Evolutionary conservation across 37 sponge, comb jelly and placozoan species (phyloP), one percentile per base, ranked within the genome.

Genomic region (Spongia lamella): DNA sequence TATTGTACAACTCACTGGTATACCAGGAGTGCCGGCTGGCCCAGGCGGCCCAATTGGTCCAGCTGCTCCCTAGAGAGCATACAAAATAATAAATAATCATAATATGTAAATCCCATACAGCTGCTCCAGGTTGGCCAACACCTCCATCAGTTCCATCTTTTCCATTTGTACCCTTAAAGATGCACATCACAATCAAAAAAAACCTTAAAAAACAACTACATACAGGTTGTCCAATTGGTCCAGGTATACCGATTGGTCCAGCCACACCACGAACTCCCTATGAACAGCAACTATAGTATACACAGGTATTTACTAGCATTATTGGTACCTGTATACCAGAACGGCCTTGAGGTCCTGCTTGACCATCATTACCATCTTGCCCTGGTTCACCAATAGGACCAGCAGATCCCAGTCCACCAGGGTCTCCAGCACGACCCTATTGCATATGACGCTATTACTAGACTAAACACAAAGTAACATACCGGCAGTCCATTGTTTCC

Each of bases 1-100:
- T 36, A 3, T 22, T 19, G 24, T 51, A n/a, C 17, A 32, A 60
- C 77, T 63, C 51, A 77, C 77, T 26, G 84, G 72, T 7, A 38
- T 21, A 26, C 84, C 84, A 39, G 84, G 66, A 38, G 78, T 66
- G 4, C 84, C 84, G 77, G 72, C 53, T 17, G 69, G 38, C 37
- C 84, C 84, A 71, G 72, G n/a, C 3, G 56, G 16, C 9, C 84
- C 84, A 49, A 40, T n/a, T 3, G 64, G 55, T 1, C 84, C 84
- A 37, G 72, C 27, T 9, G 54, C 53, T 40, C 83, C 83, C 68
- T 61, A 43, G 7, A 43, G 5, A 9, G 5, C 5, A 43, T 9
- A 43, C 5, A 5, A 43, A 43, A 5, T 43, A 43, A 5, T 9
- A 43, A 43, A 13, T 9, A 43, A 43, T 9, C 5, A 43, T 9